Percentiles rank a stretch among this genome's conserved stretches.
Conservation (phyloP, 2,888 invertebrate genomes). For the Drosophila hamatofila region DNA sequence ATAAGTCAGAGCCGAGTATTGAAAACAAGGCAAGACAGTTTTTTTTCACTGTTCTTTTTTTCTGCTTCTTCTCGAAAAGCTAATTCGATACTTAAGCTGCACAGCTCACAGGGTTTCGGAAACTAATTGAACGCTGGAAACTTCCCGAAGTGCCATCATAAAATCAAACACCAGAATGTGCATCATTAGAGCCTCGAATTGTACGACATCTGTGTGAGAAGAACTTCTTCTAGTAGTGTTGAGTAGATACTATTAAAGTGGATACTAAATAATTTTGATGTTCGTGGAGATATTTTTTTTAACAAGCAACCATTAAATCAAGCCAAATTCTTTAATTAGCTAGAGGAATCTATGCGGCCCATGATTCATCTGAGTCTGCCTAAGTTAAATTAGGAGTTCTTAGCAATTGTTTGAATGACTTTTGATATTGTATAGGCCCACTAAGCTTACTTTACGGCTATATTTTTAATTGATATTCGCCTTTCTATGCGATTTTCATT, state of each 20-base stretch:
- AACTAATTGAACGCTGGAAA: conserved; percentile 1
- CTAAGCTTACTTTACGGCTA: background rate
- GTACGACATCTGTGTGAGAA: background rate
- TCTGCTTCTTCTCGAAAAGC: background rate
- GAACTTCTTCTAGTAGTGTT: background rate
- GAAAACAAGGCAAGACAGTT: conserved; percentile 15
- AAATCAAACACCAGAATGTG: background rate
- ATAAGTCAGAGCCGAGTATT: conserved; percentile 32
- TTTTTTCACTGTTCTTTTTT: background rate
- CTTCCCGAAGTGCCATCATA: background rate
- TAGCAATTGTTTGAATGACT: background rate
- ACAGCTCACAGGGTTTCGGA: conserved; percentile 2
- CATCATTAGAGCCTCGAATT: conserved; percentile 1
- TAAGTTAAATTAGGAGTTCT: background rate
- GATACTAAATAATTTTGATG: background rate
- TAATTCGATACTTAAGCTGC: conserved; percentile 15
- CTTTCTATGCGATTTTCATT: background rate
- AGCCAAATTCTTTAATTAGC: background rate
- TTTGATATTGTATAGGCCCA: background rate
- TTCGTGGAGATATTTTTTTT: background rate
- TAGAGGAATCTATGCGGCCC: background rate
- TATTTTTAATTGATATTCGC: background rate
- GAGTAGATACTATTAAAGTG: background rate
- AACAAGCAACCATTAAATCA: background rate
- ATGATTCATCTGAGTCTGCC: background rate